These are phyloP conservation scores for Siphamia tubifer DNA, from an alignment of 2,113 vertebrate genomes.

Conservation along the genomic window DNA sequence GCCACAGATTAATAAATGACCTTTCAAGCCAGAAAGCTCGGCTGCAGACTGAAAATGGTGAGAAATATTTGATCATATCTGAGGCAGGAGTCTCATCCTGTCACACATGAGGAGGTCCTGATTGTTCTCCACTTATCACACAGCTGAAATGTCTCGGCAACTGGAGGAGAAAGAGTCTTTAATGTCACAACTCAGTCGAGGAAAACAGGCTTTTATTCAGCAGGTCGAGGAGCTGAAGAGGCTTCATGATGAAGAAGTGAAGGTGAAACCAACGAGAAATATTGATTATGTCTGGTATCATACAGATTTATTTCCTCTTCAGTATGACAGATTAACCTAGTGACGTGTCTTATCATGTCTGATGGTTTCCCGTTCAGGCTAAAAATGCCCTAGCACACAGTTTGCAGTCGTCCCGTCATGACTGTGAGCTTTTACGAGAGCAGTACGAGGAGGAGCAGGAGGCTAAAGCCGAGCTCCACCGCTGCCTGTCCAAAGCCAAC, in stretches of 20 bases:
- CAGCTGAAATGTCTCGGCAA: conserved; percentile 61
- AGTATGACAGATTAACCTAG: rapidly evolving
- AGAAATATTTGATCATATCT: not conserved
- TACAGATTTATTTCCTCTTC: no score
- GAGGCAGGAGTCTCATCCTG: not conserved
- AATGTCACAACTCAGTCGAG: conserved; percentile 57
- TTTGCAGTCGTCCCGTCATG: conserved; percentile 37
- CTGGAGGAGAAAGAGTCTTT: conserved; percentile 65
- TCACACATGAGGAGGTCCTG: not conserved
- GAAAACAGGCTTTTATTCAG: conserved; percentile 56
- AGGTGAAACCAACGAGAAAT: conserved; percentile 22
- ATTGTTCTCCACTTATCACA: not conserved
- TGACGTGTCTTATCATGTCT: no score
- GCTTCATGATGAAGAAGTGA: conserved; percentile 61
- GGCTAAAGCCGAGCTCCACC: conserved; percentile 48
- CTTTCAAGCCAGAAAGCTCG: conserved; percentile 56
- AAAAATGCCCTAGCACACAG: conserved; percentile 45
- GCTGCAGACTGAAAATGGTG: conserved; percentile 66
- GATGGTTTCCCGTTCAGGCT: conserved; percentile 3
- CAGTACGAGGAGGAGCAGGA: conserved; percentile 52
- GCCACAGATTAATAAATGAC: conserved; percentile 46
- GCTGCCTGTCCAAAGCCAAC: conserved; percentile 58
- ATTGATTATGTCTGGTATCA: no score
- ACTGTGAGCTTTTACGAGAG: conserved; percentile 48
- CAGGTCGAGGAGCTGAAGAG: conserved; percentile 67